Evolutionary conservation across 2,113 vertebrate species (phyloP), one percentile per base, ranked within the genome.

Genomic region (Hucho hucho): DNA sequence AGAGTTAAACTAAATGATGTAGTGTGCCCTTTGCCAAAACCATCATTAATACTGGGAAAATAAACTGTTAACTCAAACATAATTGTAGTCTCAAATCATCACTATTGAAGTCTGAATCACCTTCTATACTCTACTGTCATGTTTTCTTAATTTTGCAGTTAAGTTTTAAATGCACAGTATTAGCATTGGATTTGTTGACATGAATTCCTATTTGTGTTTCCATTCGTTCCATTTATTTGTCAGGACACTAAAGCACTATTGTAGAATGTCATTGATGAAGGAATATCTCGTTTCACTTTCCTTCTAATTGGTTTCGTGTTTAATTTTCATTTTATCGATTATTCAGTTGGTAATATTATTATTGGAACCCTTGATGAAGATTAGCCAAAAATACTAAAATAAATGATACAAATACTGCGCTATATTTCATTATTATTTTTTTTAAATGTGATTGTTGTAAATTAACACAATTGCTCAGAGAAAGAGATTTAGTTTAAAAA

Each of bases 131-230:
- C 9, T 53, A 73, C n/a, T 29, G 65, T 67, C 7, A 11, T 63
- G 20, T 22, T 43, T 22, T 22, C 16, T 46, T 22, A 4, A 20
- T 22, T 22, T 43, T 43, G 18, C 4, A 22, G 20, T 18, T 4
- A 11, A 1, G 13, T 43, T 28, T 32, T 16, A 43, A 43, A 22
- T 69, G 37, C 20, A 69, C 65, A 74, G 64, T 81, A 46, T 66
- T 63, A 56, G 22, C 59, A 37, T 78, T 77, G 63, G 64, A 46
- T 37, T 84, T 81, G 80, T 88, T 87, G 88, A 87, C 88, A 87
- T 59, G 22, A 71, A 64, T 74, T 61, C 18, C 66, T 29, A 63
- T 13, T 69, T 75, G 68, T 75, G 58, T 75, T 76, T 37, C 66
- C 9, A 4, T 59, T 66, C 53, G 3, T 70, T 67, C 63, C 64